phyloP scores from a whole-genome alignment of 2,888 invertebrate species.

The Drosophila stalkeri region DNA sequence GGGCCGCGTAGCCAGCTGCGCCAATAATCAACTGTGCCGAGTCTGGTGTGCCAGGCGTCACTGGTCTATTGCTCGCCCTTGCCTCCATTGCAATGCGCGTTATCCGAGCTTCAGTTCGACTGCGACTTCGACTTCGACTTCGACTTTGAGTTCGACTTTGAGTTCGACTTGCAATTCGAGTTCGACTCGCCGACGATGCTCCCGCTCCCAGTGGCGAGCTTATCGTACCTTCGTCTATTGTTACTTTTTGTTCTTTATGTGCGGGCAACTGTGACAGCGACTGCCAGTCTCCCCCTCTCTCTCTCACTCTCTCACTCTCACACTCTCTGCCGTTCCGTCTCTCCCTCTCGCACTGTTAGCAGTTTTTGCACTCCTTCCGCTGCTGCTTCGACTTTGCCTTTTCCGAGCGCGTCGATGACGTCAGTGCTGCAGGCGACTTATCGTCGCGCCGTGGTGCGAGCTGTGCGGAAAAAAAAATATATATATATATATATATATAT shows the following conservation, averaged over 20 bases:
- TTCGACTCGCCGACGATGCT: neutral
- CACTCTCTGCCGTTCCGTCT: neutral
- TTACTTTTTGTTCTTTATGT: slow-evolving; percentile 7
- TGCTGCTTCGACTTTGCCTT: slow-evolving; percentile 18
- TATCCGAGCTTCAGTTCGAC: slow-evolving; percentile 9
- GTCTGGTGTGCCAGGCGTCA: slow-evolving; percentile 76
- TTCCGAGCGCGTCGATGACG: slow-evolving; percentile 42
- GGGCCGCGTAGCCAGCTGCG: slow-evolving; percentile 75
- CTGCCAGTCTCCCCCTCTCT: neutral
- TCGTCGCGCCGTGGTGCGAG: slow-evolving; percentile 25
- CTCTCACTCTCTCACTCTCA: neutral
- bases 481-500: neutral
- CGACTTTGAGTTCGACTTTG: too few species aligned
- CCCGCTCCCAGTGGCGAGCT: slow-evolving; percentile 17
- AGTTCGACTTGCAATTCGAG: slow-evolving; percentile 4
- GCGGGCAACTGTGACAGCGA: slow-evolving; percentile 35
- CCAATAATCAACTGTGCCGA: slow-evolving; percentile 76
- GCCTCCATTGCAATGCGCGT: slow-evolving; percentile 31
- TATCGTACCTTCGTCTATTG: slow-evolving; percentile 15
- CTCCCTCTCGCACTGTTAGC: neutral
- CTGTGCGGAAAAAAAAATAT: slow-evolving; percentile 23
- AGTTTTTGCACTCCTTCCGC: neutral
- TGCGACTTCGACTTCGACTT: slow-evolving; percentile 8
- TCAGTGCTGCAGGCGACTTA: slow-evolving; percentile 32
- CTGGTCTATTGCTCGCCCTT: slow-evolving; percentile 48